Base-by-base conservation (phyloP, 2,888 invertebrate genomes). In the Mesorhabditis spiculigera region DNA sequence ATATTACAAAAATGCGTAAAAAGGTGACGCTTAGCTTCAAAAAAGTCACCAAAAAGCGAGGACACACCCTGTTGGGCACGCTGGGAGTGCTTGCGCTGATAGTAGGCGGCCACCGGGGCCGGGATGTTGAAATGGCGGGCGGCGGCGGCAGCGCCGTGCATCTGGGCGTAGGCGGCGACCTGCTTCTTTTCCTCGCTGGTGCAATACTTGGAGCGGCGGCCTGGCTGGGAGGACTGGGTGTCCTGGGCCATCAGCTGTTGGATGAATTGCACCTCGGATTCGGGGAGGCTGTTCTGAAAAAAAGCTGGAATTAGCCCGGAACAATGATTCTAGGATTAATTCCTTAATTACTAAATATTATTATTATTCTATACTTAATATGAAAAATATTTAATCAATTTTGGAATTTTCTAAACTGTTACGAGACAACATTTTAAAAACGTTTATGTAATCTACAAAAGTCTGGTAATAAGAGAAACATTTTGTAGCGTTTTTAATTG, bases 141-240 rank as follows among this genome's bases (percentile, higher is more conserved):
- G 4, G 67, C 44, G 5, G 70, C 64, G 16, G 64, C n/a, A 3
- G 64, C 64, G 8, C 64, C 64, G 41, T 63, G 64, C 45, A 68
- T 63, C 65, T 75, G 72, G 10, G 80, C 80, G 67, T 79, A 80
- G 42, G 71, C 77, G 10, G 78, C 81, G n/a, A 81, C 78, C 13
- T 65, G 66, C 43, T 69, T 68, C 70, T 82, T 82, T 71, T 75
- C 74, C 41, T 71, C 79, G 43, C 78, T 68, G n/a, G 76, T 72
- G 45, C 79, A 82, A 64, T 81, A 81, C 71, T 81, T 81, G n/a
- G 81, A 82, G 45, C 73, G 71, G 58, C 81, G 75, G 28, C 81
- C 80, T 5, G 76, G 71, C 5, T 67, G 68, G 10, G 28, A 28
- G 28, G 28, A 28, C 28, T 28, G 28, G 28, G 28, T 28, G 28